Percentiles rank a stretch among this genome's conserved stretches.
phyloP scores from a whole-genome alignment of 2,113 vertebrate genomes.

The Chloropsis cyanopogon region DNA sequence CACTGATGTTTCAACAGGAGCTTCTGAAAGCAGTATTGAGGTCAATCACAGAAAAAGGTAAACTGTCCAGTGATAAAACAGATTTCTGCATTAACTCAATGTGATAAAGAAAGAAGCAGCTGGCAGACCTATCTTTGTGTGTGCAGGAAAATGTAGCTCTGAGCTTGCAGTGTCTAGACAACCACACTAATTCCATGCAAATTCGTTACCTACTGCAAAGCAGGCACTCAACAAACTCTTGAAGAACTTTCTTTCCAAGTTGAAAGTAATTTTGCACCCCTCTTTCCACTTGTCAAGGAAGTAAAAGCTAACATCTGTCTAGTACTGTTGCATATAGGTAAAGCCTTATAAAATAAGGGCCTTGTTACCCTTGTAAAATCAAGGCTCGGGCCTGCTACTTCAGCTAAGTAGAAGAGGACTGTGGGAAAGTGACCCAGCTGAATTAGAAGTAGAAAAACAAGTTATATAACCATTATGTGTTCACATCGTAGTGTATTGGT shows the following conservation, averaged over 20 bases:
- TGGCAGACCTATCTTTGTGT: not conserved
- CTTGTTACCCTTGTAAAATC: not conserved
- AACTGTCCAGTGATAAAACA: not conserved
- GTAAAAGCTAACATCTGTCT: not conserved
- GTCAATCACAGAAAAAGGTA: not conserved
- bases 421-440: not conserved
- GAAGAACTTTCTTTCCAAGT: not conserved
- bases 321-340: not conserved
- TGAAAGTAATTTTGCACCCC: not conserved
- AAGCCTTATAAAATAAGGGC: not conserved
- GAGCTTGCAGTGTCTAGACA: not conserved
- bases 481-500: too few relatives aligned
- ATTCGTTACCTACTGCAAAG: not conserved
- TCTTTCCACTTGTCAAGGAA: not conserved
- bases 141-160: not conserved
- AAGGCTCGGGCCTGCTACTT: not conserved
- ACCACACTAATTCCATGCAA: not conserved
- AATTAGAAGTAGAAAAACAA: not conserved
- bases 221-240: not conserved
- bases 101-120: not conserved
- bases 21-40: not conserved
- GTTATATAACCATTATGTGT: not conserved
- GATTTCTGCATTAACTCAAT: not conserved
- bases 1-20: not conserved
- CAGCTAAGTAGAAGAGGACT: not conserved